These are phyloP conservation scores for Drosophila takahashii DNA, from an alignment of 1,140 invertebrate species.

Conservation along the genomic window DNA sequence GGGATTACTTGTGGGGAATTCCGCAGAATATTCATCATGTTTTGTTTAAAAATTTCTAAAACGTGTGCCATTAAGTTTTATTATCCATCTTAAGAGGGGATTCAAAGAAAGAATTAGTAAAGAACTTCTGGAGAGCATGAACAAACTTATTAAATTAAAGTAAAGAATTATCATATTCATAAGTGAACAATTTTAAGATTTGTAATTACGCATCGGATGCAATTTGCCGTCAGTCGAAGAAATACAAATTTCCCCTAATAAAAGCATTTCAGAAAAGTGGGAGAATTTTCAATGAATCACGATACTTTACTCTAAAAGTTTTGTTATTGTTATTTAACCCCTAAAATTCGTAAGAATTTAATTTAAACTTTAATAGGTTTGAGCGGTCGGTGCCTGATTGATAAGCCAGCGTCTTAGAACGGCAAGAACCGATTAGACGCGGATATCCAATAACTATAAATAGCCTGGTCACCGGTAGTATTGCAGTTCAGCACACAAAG, in stretches of 20 bases:
- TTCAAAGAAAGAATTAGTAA: too few species aligned
- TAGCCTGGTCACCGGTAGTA: constrained; percentile 19
- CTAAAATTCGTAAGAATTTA: background rate
- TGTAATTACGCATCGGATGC: too few species aligned
- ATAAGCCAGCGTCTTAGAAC: constrained; percentile 48
- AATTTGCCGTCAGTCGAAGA: background rate
- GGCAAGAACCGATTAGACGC: constrained; percentile 36
- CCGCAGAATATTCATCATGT: background rate
- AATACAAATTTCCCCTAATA: background rate
- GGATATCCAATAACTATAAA: constrained; percentile 50
- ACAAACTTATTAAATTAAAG: too few species aligned
- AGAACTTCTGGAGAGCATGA: too few species aligned
- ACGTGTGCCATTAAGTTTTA: too few species aligned
- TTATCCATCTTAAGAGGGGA: too few species aligned
- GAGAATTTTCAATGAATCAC: background rate
- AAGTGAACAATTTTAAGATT: too few species aligned
- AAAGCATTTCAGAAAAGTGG: background rate
- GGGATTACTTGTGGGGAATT: background rate
- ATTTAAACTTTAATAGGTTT: background rate
- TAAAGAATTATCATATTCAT: too few species aligned
- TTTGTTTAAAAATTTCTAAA: too few species aligned
- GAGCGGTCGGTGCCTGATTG: constrained; percentile 49
- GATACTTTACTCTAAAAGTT: background rate
- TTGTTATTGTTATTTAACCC: background rate
- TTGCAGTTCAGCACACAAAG: constrained; percentile 50